Evolutionary conservation across 2,113 vertebrate species (phyloP), one percentile per base, ranked within the genome.

Genomic region (Megaceryle maxima): DNA sequence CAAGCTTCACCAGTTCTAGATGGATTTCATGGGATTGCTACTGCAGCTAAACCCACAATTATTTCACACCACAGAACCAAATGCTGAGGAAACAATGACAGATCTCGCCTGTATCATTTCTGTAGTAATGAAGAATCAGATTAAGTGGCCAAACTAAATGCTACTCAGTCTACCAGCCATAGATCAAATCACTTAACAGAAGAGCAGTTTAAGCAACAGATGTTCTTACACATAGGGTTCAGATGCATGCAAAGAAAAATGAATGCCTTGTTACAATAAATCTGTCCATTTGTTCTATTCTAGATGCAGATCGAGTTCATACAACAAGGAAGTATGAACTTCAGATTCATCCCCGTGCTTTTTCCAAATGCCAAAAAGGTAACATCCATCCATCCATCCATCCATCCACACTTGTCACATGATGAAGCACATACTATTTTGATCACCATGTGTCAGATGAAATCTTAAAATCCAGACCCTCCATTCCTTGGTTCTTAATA

Each of bases 281-380:
- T 70, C 39, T 95, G 68, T 20, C 78, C 31, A 72, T 96, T 90
- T 97, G 13, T 97, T 97, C 94, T 95, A 6, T 96, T 98, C 72
- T 96, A 99, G 99, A 99, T 99, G 98, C 99, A 99, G 96, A 99
- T 99, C 24, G 99, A 99, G 96, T 99, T 98, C 97, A 99, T 99
- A 97, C 99, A 99, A 91, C 99, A 99, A 98, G 98, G 99, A 97
- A 99, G 99, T 87, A 98, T 99, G 97, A 99, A 99, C 96, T 99
- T 99, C 97, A 98, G 99, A 97, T 98, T 99, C 91, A 98, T 99
- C 57, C 99, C 99, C 19, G 99, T 99, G 70, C 97, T 99, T 92
- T 99, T 99, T 82, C 98, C 99, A 57, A 98, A 98, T 69, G 99
- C 99, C 59, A 98, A 92, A 56, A 99, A 99, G 98, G 99, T 99